A percentile compares a stretch with the other conserved stretches of the same genome.
phyloP scores from a whole-genome alignment of 2,797 vertebrate species.

The Bufotes viridis region DNA sequence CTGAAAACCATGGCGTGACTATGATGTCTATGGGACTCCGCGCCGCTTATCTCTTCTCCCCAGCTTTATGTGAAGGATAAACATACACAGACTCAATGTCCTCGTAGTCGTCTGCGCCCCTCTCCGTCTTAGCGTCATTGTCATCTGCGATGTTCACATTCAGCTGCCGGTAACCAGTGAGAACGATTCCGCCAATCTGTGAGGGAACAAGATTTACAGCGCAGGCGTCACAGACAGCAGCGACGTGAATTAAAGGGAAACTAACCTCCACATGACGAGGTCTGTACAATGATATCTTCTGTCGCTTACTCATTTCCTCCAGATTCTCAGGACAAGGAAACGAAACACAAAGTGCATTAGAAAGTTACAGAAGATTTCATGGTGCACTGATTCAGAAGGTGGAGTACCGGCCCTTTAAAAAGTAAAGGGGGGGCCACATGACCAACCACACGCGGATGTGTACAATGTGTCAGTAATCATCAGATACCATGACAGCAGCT shows the following conservation, averaged over 20 bases:
- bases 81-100: slow-evolving; percentile 66
- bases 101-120: slow-evolving; percentile 54
- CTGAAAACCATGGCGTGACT: no score
- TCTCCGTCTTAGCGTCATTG: slow-evolving; percentile 70
- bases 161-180: slow-evolving; percentile 24
- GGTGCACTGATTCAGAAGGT: no score
- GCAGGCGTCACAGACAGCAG: no score
- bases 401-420: neutral
- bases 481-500: no score
- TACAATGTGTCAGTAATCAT: no score
- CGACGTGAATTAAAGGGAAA: no score
- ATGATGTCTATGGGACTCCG: no score
- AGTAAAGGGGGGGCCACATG: neutral
- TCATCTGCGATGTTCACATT: slow-evolving; percentile 71
- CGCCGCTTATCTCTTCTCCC: no score
- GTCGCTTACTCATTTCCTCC: neutral
- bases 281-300: neutral
- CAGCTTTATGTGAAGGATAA: no score
- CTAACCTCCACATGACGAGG: no score
- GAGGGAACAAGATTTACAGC: neutral
- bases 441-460: neutral
- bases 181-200: slow-evolving; percentile 65
- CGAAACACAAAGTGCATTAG: neutral
- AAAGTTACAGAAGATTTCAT: neutral
- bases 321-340: neutral